Evolutionary conservation across 2,113 vertebrate species (phyloP), one percentile per base, ranked within the genome.

Genomic region (Phyllostomus discolor): DNA sequence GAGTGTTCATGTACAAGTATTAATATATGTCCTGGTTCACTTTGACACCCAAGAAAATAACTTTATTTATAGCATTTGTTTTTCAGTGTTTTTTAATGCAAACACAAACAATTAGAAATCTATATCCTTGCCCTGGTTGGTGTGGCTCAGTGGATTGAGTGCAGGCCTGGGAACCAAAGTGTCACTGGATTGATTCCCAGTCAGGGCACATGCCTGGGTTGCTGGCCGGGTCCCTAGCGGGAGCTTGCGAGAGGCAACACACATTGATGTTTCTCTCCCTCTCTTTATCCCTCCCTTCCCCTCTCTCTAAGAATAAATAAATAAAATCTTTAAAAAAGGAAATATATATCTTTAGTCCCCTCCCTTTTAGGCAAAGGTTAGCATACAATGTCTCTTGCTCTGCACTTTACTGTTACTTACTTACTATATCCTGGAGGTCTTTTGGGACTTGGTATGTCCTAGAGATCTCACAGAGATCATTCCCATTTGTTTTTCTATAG

Each of bases 51-150:
- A 69, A 59, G 43, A 67, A 31, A 41, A 35, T 70, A 50, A 62
- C 84, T 85, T 91, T 69, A 66, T 85, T 95, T 80, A 80, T 9
- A 91, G 73, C 62, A 84, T 90, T 84, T 84, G 62, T 90, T 31
- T 79, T 92, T 94, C 43, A 93, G 33, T 78, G n/a, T 80, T 92
- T 64, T 43, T 95, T 88, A 88, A 73, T 59, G 22, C 15, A 64
- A 83, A 78, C 66, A 41, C 35, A 86, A 96, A 2, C 78, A 85
- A 72, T 93, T 85, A 54, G 46, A 88, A 76, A 91, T 81, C 50
- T 52, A 19, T 48, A 66, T 59, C 4, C 15, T 75, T 69, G 35
- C 22, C 59, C 17, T 57, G 54, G 20, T 24, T 59, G 57, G 20
- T 59, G 57, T 59, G 57, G 8, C 57, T 24, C 57, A 59, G 57